Evolutionary conservation across 2,113 vertebrate genomes (phyloP).

Genomic region (Aegypius monachus): DNA sequence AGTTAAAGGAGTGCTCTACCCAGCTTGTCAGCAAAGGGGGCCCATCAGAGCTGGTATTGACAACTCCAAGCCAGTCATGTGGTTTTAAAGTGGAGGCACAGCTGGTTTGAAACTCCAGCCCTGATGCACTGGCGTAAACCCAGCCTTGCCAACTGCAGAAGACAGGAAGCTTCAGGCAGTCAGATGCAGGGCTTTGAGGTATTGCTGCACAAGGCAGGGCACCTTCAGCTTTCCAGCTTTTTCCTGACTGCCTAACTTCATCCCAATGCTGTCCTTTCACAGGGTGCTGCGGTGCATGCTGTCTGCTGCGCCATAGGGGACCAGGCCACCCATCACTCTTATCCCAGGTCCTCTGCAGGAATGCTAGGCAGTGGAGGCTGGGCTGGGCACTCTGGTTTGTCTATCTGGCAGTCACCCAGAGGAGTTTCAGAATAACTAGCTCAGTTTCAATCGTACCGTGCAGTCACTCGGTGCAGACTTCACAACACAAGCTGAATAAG

Average conservation of each 20-base stretch:
- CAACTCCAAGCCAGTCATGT: background rate
- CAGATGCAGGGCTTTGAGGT: background rate
- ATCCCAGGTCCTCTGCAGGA: background rate
- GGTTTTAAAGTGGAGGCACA: background rate
- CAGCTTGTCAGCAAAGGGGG: background rate
- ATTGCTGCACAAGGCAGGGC: background rate
- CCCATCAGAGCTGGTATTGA: too few relatives aligned
- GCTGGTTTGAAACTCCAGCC: background rate
- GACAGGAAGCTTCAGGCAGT: background rate
- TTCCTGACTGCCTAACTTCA: background rate
- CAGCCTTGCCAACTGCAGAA: background rate
- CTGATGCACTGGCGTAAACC: background rate
- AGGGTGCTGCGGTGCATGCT: background rate
- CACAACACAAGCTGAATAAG: background rate
- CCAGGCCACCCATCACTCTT: background rate
- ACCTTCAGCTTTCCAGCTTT: background rate
- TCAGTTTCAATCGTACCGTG: accelerated
- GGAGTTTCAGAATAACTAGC: background rate
- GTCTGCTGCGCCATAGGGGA: background rate
- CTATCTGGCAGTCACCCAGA: background rate
- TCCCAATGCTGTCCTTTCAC: background rate
- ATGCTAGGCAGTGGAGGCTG: accelerated
- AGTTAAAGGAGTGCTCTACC: background rate
- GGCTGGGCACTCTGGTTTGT: background rate
- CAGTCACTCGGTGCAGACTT: background rate